Conservation (phyloP, 2,113 vertebrate genomes). For the Ochotona princeps region DNA sequence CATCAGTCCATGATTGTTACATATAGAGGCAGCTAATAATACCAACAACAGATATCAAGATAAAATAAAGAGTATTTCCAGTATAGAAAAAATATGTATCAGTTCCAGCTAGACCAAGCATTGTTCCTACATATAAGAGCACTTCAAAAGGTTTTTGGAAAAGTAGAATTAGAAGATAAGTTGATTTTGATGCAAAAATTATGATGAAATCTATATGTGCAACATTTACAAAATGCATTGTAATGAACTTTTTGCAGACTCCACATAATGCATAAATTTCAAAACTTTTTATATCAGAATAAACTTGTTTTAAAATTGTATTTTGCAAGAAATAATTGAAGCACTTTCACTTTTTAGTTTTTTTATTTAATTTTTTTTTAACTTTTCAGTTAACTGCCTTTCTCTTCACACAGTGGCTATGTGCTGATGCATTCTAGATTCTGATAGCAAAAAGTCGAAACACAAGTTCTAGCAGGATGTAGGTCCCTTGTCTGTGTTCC, state of each 20-base stretch:
- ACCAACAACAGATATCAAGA: background rate
- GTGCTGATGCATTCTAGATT: background rate
- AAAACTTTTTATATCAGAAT: too few species aligned
- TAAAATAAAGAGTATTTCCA: background rate
- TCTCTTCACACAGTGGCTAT: background rate
- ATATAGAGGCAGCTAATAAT: background rate
- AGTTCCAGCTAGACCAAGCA: background rate
- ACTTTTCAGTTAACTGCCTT: background rate
- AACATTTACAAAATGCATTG: too few species aligned
- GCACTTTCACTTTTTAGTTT: background rate
- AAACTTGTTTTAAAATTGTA: too few species aligned
- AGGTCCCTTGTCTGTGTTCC: background rate
- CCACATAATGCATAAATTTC: too few species aligned
- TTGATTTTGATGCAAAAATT: too few species aligned
- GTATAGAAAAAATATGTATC: background rate
- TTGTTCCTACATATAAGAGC: background rate
- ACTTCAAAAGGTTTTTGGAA: too few species aligned
- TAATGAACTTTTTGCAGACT: too few species aligned
- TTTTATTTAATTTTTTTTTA: background rate
- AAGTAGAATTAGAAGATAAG: too few species aligned
- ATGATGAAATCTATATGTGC: too few species aligned
- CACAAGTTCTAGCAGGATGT: background rate
- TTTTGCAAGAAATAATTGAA: too few species aligned
- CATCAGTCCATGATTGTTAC: background rate
- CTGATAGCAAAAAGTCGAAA: background rate